Percentiles rank a stretch among this genome's conserved stretches.
phyloP scores from a whole-genome alignment of 1,140 invertebrate species.

The Probaryconus sp. region DNA sequence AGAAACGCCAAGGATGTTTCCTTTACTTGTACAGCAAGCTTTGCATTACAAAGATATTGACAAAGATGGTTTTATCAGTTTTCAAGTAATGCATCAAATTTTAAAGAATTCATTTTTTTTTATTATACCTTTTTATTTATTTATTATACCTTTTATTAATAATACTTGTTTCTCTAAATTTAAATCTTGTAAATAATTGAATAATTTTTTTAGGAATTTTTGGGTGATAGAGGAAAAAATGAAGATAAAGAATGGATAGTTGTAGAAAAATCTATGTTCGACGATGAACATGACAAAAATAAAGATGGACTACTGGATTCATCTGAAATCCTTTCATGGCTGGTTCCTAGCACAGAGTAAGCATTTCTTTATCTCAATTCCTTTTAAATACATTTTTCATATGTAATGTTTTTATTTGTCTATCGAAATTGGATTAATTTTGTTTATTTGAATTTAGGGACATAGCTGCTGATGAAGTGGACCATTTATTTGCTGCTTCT shows the following conservation, averaged over 20 bases:
- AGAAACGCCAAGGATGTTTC: conserved; percentile 93
- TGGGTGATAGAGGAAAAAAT: conserved; percentile 85
- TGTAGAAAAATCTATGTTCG: conserved; percentile 94
- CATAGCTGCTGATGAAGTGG: conserved; percentile 93
- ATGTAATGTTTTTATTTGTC: background rate
- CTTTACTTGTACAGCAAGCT: conserved; percentile 89
- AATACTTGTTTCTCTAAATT: too few species aligned
- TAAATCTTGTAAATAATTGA: too few species aligned
- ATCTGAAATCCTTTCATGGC: conserved; percentile 92
- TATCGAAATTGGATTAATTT: conserved; percentile 8
- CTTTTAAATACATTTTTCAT: conserved; percentile 8
- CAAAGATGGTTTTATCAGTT: conserved; percentile 89
- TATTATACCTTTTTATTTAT: background rate
- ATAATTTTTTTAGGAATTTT: conserved; percentile 81
- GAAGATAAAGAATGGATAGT: conserved; percentile 90
- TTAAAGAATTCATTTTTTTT: background rate
- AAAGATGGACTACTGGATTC: conserved; percentile 89
- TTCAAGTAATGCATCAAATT: conserved; percentile 72
- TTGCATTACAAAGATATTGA: conserved; percentile 91
- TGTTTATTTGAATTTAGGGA: conserved; percentile 74
- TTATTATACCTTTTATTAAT: background rate
- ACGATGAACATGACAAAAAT: conserved; percentile 91
- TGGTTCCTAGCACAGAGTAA: conserved; percentile 94
- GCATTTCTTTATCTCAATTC: conserved; percentile 65
- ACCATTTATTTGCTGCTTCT: conserved; percentile 92